phyloP scores from a whole-genome alignment of 1,140 invertebrate species.

The Eriocheir sinensis region DNA sequence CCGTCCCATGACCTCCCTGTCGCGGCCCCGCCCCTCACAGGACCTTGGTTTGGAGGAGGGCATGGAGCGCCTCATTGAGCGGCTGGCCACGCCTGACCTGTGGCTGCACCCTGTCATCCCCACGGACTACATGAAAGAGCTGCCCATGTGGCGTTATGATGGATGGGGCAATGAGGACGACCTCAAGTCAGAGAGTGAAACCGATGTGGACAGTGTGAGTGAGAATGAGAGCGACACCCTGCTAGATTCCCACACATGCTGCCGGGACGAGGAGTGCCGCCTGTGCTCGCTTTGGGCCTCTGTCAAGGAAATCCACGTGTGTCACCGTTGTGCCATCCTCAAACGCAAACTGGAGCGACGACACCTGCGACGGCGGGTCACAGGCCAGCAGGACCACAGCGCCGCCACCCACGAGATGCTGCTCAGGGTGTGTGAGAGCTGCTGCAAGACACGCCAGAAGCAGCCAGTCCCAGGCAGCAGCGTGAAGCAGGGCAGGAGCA shows the following conservation, averaged over 20 bases:
- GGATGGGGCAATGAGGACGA: slow-evolving; percentile 78
- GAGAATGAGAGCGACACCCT: slow-evolving; percentile 66
- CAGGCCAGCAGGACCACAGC: slow-evolving; percentile 39
- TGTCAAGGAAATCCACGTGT: slow-evolving; percentile 71
- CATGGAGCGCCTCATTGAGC: slow-evolving; percentile 82
- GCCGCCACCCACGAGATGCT: slow-evolving; percentile 66
- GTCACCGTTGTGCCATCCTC: slow-evolving; percentile 72
- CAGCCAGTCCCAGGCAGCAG: slow-evolving; percentile 48
- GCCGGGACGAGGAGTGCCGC: slow-evolving; percentile 76
- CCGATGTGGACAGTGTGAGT: slow-evolving; percentile 79
- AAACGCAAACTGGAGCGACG: slow-evolving; percentile 71
- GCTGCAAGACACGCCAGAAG: slow-evolving; percentile 61
- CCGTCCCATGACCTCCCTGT: slow-evolving; percentile 80
- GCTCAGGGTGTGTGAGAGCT: slow-evolving; percentile 67
- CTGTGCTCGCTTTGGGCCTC: slow-evolving; percentile 68
- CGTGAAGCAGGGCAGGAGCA: slow-evolving; percentile 51
- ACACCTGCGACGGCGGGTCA: slow-evolving; percentile 56
- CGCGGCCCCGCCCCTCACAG: slow-evolving; percentile 78
- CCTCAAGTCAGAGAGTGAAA: slow-evolving; percentile 77
- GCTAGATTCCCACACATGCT: slow-evolving; percentile 72
- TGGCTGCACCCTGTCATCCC: slow-evolving; percentile 83
- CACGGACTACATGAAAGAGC: slow-evolving; percentile 83
- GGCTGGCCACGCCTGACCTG: slow-evolving; percentile 82
- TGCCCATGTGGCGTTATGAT: slow-evolving; percentile 83
- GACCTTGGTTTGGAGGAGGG: slow-evolving; percentile 81